These are phyloP conservation scores for Lathamus discolor DNA, from an alignment of 2,113 vertebrate genomes.

Conservation along the genomic window DNA sequence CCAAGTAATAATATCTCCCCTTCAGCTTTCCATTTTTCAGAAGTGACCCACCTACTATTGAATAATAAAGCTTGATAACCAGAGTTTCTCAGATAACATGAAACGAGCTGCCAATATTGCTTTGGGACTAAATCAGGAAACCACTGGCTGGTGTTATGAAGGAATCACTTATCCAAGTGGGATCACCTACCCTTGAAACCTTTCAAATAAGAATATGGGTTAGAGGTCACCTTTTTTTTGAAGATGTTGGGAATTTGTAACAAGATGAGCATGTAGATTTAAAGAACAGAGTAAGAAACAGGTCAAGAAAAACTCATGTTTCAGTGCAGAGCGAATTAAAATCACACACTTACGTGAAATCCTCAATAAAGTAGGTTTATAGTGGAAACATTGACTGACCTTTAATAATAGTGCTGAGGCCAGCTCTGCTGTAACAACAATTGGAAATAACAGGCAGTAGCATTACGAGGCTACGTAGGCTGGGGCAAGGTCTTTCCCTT, in stretches of 20 bases:
- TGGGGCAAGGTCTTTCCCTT: slow-evolving; percentile 22
- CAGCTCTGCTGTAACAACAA: slow-evolving; percentile 15
- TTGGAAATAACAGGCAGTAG: slow-evolving; percentile 25
- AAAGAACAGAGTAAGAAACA: not conserved
- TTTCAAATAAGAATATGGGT: not conserved
- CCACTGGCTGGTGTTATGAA: not conserved
- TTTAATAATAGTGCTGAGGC: not conserved
- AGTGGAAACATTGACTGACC: slow-evolving; percentile 59
- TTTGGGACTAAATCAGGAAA: not conserved
- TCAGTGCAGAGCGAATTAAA: slow-evolving; percentile 15
- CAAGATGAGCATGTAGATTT: not conserved
- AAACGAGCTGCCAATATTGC: not conserved
- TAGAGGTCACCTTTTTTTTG: not conserved
- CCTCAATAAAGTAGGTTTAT: slow-evolving; percentile 8
- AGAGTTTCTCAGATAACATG: slow-evolving; percentile 10
- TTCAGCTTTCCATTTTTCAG: slow-evolving; percentile 21
- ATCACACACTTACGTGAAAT: not conserved
- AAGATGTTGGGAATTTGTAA: not conserved
- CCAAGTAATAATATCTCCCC: slow-evolving; percentile 18
- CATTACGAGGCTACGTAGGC: not conserved
- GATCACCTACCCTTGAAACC: not conserved
- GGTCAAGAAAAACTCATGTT: not conserved
- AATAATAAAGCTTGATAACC: slow-evolving; percentile 30
- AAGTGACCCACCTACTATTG: slow-evolving; percentile 10
- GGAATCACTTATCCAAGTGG: not conserved